phyloP scores from a whole-genome alignment of 2,888 invertebrate species.

The Yponomeuta malinellus region DNA sequence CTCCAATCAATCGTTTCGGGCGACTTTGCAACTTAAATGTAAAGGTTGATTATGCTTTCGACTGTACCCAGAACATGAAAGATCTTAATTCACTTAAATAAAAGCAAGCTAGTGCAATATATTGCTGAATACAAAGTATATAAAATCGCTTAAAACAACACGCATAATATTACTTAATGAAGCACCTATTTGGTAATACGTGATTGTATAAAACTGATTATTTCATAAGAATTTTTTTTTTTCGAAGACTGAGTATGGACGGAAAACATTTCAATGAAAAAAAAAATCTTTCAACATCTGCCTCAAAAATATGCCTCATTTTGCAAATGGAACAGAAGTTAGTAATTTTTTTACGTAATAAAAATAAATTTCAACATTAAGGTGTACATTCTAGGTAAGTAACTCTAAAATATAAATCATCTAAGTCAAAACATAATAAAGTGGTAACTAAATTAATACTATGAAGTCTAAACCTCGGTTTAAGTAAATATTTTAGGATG shows the following conservation, averaged over 20 bases:
- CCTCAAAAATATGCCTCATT: not conserved
- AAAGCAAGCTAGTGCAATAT: not conserved
- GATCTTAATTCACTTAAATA: not conserved
- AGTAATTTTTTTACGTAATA: not conserved
- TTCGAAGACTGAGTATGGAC: not conserved
- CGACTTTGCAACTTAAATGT: too few relatives aligned
- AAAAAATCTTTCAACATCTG: not conserved
- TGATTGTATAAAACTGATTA: not conserved
- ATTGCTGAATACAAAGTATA: not conserved
- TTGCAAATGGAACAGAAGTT: not conserved
- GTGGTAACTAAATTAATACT: constrained; percentile 3
- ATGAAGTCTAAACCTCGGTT: not conserved
- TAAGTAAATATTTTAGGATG: not conserved
- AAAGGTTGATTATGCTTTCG: too few relatives aligned
- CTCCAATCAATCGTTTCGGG: too few relatives aligned
- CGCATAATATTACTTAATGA: not conserved
- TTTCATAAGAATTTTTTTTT: not conserved
- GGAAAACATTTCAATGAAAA: not conserved
- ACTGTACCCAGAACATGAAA: not conserved
- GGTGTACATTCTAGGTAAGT: not conserved
- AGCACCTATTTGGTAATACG: not conserved
- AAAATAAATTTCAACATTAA: not conserved
- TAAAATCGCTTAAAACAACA: not conserved
- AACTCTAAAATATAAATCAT: not conserved
- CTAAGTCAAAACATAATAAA: not conserved